phyloP scores from a whole-genome alignment of 2,797 vertebrate genomes.

The Cossypha caffra region DNA sequence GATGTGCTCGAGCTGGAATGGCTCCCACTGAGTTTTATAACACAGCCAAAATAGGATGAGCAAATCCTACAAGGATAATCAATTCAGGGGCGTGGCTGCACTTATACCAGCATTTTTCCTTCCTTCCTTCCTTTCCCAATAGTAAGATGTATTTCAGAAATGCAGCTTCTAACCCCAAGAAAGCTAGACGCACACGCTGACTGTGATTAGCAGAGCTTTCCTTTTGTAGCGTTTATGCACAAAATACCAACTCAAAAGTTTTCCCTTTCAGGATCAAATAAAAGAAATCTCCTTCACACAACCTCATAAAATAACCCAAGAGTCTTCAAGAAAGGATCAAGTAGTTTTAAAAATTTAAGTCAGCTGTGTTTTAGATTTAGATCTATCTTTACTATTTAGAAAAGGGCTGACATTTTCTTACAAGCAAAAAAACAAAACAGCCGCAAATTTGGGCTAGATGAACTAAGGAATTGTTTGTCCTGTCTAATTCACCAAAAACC shows the following conservation, averaged over 20 bases:
- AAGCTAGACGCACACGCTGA: background rate
- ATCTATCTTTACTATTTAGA: background rate
- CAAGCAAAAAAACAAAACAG: background rate
- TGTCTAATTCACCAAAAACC: background rate
- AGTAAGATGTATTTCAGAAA: background rate
- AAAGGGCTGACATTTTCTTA: background rate
- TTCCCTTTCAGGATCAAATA: background rate
- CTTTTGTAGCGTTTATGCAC: background rate
- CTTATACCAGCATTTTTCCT: background rate
- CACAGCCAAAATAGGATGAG: background rate
- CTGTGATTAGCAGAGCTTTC: background rate
- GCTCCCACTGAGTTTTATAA: background rate
- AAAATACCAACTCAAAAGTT: background rate
- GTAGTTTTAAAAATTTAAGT: background rate
- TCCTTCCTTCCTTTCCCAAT: background rate
- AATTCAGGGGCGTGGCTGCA: background rate
- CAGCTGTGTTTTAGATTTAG: background rate
- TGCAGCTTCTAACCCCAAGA: background rate
- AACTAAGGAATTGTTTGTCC: background rate
- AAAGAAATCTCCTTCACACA: background rate
- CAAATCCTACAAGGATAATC: constrained; percentile 37
- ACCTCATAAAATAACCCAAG: background rate
- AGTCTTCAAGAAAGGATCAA: background rate
- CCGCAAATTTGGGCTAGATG: background rate
- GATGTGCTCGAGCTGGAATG: constrained; percentile 2